Base-by-base conservation (phyloP, 2,113 vertebrate species). In the Lethenteron reissneri region DNA sequence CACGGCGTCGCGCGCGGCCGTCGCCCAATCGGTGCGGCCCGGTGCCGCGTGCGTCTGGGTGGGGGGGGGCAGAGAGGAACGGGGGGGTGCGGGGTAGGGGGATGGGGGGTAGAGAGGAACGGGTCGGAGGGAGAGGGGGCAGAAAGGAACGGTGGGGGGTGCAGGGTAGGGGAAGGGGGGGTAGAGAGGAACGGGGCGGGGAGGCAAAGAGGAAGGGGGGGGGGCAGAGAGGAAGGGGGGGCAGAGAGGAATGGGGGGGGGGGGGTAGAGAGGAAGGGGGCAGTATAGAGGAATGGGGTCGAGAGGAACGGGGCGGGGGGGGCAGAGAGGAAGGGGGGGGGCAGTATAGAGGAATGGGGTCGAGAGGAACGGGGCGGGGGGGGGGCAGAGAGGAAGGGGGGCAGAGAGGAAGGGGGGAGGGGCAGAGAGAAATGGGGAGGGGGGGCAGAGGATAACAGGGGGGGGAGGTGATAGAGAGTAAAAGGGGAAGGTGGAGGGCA, bases 21-120 rank as follows among this genome's bases (percentile, higher is more conserved):
- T 95, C 92, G 96, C 96, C 81, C 92, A 92, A 83, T 92, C 90
- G 73, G 92, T 95, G 57, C 90, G 81, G 76, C 92, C 85, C 0
- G 89, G 87, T 76, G 95, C 91, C 75, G 85, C 86, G 58, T 95
- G 78, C 74, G 89, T 88, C 76, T 88, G 95, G 77, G 87, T 87
- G 0, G 89, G 84, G 0, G 90, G 86, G 75, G 60, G 17, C 2
- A 64, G 17, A 64, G 5, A 17, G 60, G 60, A 17, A 64, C 14
- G 60, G 60, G 60, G 60, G 60, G 60, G 17, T 64, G 17, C 14
- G 7, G 60, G 17, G 60, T 14, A 64, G 17, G 60, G 17, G 60
- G 4, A 17, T 15, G 60, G 17, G 17, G 60, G 6, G 17, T 3
- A 17, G 17, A 17, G 60, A 17, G 60, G 17, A 64, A 64, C 14